phyloP scores from a whole-genome alignment of 2,797 vertebrate genomes.

The Clarias laeviceps region DNA sequence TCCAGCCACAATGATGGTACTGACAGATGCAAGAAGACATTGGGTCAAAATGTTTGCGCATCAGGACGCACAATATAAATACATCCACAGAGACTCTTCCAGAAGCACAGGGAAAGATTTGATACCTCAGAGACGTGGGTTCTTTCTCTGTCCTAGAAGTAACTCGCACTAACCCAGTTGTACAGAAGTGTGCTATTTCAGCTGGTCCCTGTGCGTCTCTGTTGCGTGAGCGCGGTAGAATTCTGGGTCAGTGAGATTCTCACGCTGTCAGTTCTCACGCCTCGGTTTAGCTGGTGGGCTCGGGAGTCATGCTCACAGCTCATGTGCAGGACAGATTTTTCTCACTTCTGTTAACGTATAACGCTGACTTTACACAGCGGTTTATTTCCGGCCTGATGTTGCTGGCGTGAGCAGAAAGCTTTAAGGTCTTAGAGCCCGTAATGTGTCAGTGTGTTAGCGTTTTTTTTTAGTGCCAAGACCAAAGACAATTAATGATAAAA shows the following conservation, averaged over 20 bases:
- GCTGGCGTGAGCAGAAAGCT: background rate
- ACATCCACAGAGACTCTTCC: background rate
- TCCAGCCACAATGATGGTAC: background rate
- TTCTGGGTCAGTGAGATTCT: slow-evolving; percentile 52
- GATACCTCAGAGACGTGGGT: slow-evolving; percentile 30
- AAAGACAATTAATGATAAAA: background rate
- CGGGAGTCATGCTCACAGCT: background rate
- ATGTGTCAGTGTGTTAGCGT: background rate
- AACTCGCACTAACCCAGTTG: slow-evolving; percentile 41
- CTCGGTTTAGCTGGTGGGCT: slow-evolving; percentile 12
- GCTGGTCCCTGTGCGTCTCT: slow-evolving; percentile 16
- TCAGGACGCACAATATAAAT: background rate
- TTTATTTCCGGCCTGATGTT: background rate
- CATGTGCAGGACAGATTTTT: background rate
- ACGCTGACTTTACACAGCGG: background rate
- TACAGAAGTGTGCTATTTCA: slow-evolving; percentile 29
- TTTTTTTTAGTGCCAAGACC: background rate
- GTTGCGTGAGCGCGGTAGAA: slow-evolving; percentile 20
- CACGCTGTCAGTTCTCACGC: slow-evolving; percentile 35
- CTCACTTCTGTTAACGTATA: background rate
- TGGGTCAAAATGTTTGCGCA: background rate
- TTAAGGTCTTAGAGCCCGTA: background rate
- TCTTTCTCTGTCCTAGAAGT: slow-evolving; percentile 42
- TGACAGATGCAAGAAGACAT: background rate
- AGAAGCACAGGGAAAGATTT: background rate